Percentiles rank a stretch among this genome's conserved stretches.
phyloP scores from a whole-genome alignment of 2,888 invertebrate species.

The Cerastoderma edule region DNA sequence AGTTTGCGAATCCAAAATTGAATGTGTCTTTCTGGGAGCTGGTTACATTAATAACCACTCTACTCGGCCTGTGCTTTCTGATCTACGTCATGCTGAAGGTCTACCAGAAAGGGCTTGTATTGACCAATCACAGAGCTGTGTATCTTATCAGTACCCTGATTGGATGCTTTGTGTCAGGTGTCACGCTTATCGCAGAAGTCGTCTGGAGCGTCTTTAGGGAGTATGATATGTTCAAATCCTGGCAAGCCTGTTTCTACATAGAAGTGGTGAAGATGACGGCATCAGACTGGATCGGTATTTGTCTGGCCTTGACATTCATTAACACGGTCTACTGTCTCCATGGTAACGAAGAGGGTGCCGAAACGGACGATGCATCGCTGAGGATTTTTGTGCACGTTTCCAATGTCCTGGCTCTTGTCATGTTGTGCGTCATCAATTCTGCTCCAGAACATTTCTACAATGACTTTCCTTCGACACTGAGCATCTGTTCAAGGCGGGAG shows the following conservation, averaged over 20 bases:
- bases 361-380: neutral
- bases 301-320: neutral
- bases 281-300: constrained; percentile 1
- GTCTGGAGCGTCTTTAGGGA: neutral
- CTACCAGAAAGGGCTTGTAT: neutral
- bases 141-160: neutral
- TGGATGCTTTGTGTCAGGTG: neutral
- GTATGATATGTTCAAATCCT: neutral
- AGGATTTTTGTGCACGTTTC: constrained; percentile 2
- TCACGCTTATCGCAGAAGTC: neutral
- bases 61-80: neutral
- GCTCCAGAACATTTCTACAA: neutral
- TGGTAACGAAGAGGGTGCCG: neutral
- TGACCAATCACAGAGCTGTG: neutral
- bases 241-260: neutral
- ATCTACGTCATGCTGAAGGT: neutral
- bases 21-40: neutral
- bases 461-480: neutral
- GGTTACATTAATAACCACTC: neutral
- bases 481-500: neutral
- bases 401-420: neutral
- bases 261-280: neutral
- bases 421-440: neutral
- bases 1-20: no score
- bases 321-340: neutral